These are phyloP conservation scores for Anas bahamensis DNA, from an alignment of 2,797 vertebrate species.

Conservation along the genomic window DNA sequence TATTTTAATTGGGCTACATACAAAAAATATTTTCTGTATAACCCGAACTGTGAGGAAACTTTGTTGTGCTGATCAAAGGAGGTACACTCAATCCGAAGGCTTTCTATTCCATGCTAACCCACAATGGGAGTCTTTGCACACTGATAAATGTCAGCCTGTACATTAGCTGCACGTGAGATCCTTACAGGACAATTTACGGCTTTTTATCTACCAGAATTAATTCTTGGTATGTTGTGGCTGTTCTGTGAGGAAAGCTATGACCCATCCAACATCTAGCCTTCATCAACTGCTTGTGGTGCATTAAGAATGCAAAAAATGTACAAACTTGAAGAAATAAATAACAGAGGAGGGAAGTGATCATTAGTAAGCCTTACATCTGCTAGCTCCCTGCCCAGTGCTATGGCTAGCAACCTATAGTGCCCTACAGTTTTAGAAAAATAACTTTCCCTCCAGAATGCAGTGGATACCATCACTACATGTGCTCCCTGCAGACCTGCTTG, in stretches of 20 bases:
- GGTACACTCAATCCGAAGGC: neutral
- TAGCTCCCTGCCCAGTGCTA: neutral
- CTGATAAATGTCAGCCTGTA: neutral
- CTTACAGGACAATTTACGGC: neutral
- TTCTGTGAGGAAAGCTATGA: neutral
- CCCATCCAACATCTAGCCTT: neutral
- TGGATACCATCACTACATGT: neutral
- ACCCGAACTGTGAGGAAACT: neutral
- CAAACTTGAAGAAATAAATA: neutral
- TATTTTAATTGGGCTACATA: neutral
- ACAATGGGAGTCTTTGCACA: neutral
- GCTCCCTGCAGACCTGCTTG: neutral
- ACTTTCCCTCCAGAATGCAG: neutral
- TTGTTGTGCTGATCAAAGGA: neutral
- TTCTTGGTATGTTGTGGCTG: neutral
- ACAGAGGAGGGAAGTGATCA: neutral
- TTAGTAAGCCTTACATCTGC: neutral
- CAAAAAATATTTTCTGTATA: fast-evolving
- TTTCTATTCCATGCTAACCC: neutral
- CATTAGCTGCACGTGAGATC: neutral
- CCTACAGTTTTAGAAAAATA: neutral
- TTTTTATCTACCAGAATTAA: neutral
- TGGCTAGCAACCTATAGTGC: neutral
- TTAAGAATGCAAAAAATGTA: neutral
- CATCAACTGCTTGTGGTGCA: neutral